These are phyloP conservation scores for Schrankia costaestrigalis DNA, from an alignment of 2,888 invertebrate genomes.

Conservation along the genomic window DNA sequence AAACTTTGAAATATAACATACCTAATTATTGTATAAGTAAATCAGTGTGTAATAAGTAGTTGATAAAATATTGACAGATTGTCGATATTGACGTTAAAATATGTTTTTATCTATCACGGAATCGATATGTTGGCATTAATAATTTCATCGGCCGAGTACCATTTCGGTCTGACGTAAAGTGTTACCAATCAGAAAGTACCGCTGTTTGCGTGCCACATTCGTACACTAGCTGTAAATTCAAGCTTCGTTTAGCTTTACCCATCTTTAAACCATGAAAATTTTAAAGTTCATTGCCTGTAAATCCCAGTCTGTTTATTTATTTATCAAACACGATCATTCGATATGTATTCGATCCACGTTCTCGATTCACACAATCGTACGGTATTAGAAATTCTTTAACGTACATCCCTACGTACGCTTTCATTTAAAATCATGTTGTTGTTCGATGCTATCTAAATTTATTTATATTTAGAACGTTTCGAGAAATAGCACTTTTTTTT, in stretches of 20 bases:
- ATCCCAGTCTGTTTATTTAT: constrained; percentile 61
- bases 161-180: constrained; percentile 58
- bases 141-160: constrained; percentile 61
- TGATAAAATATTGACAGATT: background rate
- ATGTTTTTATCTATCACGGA: constrained; percentile 17
- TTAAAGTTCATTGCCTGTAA: constrained; percentile 62
- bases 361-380: constrained; percentile 73
- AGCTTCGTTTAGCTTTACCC: constrained; percentile 5
- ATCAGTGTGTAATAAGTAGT: too few relatives aligned
- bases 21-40: too few relatives aligned
- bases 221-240: constrained; percentile 28
- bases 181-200: constrained; percentile 65
- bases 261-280: constrained; percentile 19
- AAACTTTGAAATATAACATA: too few relatives aligned
- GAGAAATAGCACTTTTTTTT: constrained; percentile 29
- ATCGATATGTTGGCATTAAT: constrained; percentile 32
- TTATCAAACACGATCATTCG: constrained; percentile 60
- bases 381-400: constrained; percentile 62
- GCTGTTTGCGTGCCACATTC: constrained; percentile 54
- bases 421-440: constrained; percentile 38
- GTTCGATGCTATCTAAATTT: constrained; percentile 21
- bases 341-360: constrained; percentile 72
- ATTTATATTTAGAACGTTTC: constrained; percentile 9
- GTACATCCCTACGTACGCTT: constrained; percentile 50
- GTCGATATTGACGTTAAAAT: too few relatives aligned